Conservation (phyloP, 2,797 vertebrate genomes). For the Galago senegalensis region DNA sequence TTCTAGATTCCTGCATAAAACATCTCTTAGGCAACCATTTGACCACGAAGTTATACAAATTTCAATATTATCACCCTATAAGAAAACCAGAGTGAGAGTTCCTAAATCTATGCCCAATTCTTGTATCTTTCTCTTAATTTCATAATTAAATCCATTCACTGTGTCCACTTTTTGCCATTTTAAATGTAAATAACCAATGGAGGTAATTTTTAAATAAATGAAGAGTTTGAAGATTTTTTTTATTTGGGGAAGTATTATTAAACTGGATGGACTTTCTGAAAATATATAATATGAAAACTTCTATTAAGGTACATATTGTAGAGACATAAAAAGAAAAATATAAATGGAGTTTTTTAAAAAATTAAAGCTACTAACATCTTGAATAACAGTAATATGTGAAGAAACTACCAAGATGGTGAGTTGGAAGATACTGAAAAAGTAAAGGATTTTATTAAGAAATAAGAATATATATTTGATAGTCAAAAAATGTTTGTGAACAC, state of each 20-base stretch:
- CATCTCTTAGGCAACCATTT: constrained; percentile 15
- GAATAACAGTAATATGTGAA: neutral
- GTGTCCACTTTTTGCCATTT: neutral
- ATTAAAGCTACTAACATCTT: neutral
- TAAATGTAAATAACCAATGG: neutral
- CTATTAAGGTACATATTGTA: neutral
- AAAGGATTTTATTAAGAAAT: constrained; percentile 12
- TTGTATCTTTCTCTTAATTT: constrained; percentile 14
- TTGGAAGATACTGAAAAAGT: neutral
- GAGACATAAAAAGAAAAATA: neutral
- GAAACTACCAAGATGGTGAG: neutral
- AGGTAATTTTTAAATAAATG: neutral
- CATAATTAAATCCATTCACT: constrained; percentile 14
- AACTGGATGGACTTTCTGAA: neutral
- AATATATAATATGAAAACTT: neutral
- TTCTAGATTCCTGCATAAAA: neutral
- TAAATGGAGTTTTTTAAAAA: neutral
- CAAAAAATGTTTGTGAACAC: neutral
- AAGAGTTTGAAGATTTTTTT: neutral
- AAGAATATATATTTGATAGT: neutral
- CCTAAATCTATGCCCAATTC: constrained; percentile 7
- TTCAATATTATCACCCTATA: neutral
- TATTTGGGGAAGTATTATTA: neutral
- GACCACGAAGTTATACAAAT: constrained; percentile 9
- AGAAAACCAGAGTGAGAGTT: neutral